Evolutionary conservation across 2,888 invertebrate species (phyloP).

Genomic region (Xanthia icteritia): DNA sequence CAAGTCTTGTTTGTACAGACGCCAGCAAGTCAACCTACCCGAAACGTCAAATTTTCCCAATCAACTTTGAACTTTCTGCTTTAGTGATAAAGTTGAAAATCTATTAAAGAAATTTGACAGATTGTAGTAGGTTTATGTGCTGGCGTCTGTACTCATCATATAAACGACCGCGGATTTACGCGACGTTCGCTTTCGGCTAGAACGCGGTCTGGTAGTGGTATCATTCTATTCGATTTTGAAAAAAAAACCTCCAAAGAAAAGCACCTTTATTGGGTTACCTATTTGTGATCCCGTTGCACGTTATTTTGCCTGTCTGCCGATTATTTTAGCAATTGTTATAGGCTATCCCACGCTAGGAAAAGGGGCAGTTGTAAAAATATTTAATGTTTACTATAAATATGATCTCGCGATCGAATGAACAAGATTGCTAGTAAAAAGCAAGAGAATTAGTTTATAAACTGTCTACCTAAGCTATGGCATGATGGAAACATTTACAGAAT

Average conservation of each 20-base stretch:
- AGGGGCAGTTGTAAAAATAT: background rate
- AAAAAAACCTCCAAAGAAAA: background rate
- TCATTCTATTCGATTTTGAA: background rate
- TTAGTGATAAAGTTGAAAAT: too few relatives aligned
- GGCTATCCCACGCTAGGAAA: background rate
- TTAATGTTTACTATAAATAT: conserved; percentile 1
- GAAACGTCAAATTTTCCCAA: too few relatives aligned
- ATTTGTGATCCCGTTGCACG: too few relatives aligned
- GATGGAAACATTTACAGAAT: conserved; percentile 11
- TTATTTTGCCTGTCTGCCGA: background rate
- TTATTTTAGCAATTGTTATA: background rate
- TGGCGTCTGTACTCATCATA: too few relatives aligned
- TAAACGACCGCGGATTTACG: background rate
- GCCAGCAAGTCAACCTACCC: too few relatives aligned
- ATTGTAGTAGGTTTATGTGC: too few relatives aligned
- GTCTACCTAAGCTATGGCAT: background rate
- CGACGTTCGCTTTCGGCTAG: background rate
- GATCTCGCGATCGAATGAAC: background rate
- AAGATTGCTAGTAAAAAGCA: background rate
- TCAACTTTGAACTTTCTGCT: too few relatives aligned
- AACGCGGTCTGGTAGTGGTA: background rate
- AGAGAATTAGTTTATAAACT: conserved; percentile 35
- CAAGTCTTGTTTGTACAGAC: background rate
- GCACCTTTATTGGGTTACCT: too few relatives aligned
- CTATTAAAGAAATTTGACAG: too few relatives aligned